Evolutionary conservation across 2,113 vertebrate genomes (phyloP).

Genomic region (Cichladusa arquata): DNA sequence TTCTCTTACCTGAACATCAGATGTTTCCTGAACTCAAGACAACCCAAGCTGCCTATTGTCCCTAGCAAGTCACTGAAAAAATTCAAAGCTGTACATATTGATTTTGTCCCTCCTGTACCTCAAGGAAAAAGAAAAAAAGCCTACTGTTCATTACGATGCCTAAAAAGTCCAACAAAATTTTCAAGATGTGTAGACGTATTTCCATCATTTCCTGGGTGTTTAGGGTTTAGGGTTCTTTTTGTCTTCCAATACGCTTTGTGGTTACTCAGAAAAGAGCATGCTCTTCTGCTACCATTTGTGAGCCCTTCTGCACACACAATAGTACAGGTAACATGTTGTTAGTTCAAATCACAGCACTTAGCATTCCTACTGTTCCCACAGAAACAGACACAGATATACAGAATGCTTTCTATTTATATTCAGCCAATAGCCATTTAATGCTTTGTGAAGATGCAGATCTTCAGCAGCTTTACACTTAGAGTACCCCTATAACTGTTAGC

Average conservation of each 20-base stretch:
- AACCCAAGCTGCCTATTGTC: not conserved
- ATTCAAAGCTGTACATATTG: not conserved
- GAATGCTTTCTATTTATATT: not conserved
- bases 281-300: not conserved
- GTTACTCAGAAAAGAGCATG: not conserved
- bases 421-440: not conserved
- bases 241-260: not conserved
- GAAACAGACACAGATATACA: not conserved
- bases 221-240: rapidly evolving
- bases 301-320: not conserved
- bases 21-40: not conserved
- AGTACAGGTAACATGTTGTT: not conserved
- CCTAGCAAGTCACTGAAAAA: not conserved
- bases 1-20: not conserved
- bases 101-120: not conserved
- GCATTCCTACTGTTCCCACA: not conserved
- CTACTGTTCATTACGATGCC: not conserved
- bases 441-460: not conserved
- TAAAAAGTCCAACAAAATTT: not conserved
- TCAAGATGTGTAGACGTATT: not conserved
- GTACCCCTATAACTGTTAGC: not conserved
- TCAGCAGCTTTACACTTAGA: not conserved
- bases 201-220: not conserved
- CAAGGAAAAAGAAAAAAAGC: not conserved
- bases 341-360: not conserved